A percentile compares a stretch with the other conserved stretches of the same genome.
These are phyloP conservation scores for Taenioides sp. DNA, from an alignment of 2,797 vertebrate genomes.

Conservation along the genomic window DNA sequence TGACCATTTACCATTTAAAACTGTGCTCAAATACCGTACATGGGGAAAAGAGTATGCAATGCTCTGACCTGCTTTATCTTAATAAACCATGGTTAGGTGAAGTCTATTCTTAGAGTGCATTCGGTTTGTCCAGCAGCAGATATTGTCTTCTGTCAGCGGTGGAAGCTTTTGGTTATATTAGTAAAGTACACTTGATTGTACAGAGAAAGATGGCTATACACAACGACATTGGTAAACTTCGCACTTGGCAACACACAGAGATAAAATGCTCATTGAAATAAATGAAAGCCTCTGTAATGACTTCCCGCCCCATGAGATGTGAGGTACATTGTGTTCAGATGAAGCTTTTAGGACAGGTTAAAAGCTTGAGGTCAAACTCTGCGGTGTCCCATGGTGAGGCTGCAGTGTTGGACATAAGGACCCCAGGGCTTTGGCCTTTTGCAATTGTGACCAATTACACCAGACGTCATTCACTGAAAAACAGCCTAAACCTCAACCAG, in stretches of 20 bases:
- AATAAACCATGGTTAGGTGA: too few relatives aligned
- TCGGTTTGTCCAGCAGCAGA: constrained; percentile 48
- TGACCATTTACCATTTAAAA: too few relatives aligned
- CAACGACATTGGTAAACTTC: background rate
- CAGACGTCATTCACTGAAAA: constrained; percentile 3
- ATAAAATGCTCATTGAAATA: background rate
- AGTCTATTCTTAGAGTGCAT: constrained; percentile 16
- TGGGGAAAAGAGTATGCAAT: too few relatives aligned
- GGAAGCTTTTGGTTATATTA: background rate
- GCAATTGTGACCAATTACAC: constrained; percentile 5
- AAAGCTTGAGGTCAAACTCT: background rate
- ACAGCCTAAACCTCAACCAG: too few relatives aligned
- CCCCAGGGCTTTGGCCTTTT: background rate
- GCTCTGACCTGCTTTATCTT: too few relatives aligned
- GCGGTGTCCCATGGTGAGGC: background rate
- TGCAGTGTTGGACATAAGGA: background rate
- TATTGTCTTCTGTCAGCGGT: background rate
- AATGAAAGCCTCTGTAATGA: background rate
- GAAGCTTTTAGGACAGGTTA: background rate
- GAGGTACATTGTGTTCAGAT: background rate
- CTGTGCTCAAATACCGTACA: too few relatives aligned
- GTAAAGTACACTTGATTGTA: background rate
- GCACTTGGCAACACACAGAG: background rate
- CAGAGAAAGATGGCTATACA: background rate
- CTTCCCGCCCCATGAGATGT: background rate